Conservation (phyloP, 1,140 invertebrate species). For the Sweltsa coloradensis region DNA sequence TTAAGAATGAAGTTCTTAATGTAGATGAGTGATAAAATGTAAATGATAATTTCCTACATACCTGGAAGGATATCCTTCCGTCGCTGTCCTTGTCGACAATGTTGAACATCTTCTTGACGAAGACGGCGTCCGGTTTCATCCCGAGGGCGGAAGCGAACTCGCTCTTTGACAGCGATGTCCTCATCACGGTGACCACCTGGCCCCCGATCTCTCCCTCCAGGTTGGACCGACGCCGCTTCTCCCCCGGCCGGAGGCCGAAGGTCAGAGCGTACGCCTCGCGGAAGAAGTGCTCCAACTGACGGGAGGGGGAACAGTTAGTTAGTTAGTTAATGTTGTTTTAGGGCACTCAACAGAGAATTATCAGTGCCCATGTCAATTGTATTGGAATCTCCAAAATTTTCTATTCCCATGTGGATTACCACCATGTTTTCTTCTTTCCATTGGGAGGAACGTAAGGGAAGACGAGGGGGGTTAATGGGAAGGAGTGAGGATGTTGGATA, state of each 20-base stretch:
- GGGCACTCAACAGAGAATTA: too few species aligned
- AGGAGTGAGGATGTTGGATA: too few species aligned
- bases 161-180: conserved; percentile 82
- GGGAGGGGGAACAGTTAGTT: too few species aligned
- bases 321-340: too few species aligned
- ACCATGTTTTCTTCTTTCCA: too few species aligned
- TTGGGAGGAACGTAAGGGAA: too few species aligned
- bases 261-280: conserved; percentile 93
- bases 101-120: conserved; percentile 98
- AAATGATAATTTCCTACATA: background rate
- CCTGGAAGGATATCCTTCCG: conserved; percentile 73
- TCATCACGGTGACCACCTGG: conserved; percentile 41
- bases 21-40: background rate
- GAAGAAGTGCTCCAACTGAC: conserved; percentile 73
- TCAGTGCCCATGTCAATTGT: too few species aligned
- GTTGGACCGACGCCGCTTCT: conserved; percentile 31
- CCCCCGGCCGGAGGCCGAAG: conserved; percentile 62
- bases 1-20: too few species aligned
- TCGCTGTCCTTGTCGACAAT: conserved; percentile 95
- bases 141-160: conserved; percentile 96
- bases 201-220: conserved; percentile 27
- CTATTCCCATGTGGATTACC: too few species aligned
- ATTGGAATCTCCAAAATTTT: too few species aligned
- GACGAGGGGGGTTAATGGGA: too few species aligned
- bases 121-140: conserved; percentile 91